These are phyloP conservation scores for Aurelia sp. DNA, from an alignment of 30 jellyfish, hydroid and myxozoan genomes.

Conservation along the genomic window DNA sequence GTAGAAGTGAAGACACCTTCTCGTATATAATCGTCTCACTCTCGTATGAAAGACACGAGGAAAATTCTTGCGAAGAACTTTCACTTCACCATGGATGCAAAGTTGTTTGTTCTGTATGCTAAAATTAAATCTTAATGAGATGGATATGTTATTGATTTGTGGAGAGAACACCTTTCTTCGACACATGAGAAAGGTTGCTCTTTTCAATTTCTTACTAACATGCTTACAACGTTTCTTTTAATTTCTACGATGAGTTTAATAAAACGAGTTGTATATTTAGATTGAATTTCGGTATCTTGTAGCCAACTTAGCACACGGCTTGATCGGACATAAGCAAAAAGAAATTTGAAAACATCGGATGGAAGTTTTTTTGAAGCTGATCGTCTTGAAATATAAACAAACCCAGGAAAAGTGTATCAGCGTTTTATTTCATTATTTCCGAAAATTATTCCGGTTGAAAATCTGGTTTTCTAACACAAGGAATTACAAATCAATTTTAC, in stretches of 20 bases:
- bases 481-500: too few relatives aligned
- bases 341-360: too few relatives aligned
- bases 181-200: background rate
- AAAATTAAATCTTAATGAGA: background rate
- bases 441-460: too few relatives aligned
- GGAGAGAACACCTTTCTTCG: background rate
- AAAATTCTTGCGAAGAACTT: constrained; percentile 58
- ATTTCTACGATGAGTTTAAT: background rate
- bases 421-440: too few relatives aligned
- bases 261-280: background rate
- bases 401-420: too few relatives aligned
- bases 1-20: background rate
- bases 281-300: background rate
- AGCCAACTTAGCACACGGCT: background rate
- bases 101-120: background rate
- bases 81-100: constrained; percentile 65
- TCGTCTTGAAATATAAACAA: too few relatives aligned
- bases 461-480: too few relatives aligned
- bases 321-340: too few relatives aligned
- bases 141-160: background rate
- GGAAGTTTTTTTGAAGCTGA: too few relatives aligned
- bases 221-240: background rate
- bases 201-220: background rate
- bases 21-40: background rate
- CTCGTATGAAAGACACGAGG: background rate